Conservation (phyloP, 2,797 vertebrate species). For the Myotis planiceps region DNA sequence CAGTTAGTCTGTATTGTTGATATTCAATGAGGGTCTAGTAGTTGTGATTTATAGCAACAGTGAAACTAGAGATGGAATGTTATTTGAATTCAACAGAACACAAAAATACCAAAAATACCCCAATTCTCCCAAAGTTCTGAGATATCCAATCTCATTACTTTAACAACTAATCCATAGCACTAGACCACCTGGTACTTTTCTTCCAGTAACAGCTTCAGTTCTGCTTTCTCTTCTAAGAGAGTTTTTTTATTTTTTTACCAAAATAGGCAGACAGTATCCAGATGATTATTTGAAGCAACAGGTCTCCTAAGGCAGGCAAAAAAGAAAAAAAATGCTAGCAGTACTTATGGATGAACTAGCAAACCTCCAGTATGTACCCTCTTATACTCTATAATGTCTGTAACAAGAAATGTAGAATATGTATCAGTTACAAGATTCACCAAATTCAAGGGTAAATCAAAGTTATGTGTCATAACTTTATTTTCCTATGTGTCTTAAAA, state of each 20-base stretch:
- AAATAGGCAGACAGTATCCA: neutral
- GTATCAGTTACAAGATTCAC: neutral
- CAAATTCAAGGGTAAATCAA: neutral
- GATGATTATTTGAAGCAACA: neutral
- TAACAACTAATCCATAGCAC: neutral
- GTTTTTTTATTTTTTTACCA: neutral
- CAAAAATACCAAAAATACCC: neutral
- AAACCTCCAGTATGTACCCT: neutral
- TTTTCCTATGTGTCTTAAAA: neutral
- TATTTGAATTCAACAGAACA: neutral
- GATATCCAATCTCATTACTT: neutral
- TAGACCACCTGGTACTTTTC: neutral
- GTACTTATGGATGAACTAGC: neutral
- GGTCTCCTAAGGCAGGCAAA: neutral
- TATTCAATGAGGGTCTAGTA: neutral
- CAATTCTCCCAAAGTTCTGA: neutral
- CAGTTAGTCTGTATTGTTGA: neutral
- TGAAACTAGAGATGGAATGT: neutral
- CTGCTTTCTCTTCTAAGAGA: neutral
- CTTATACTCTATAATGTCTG: too few species aligned
- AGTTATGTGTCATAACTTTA: too few species aligned
- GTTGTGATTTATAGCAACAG: neutral
- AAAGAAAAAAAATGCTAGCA: neutral
- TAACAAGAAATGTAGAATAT: neutral
- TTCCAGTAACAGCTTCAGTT: neutral